Evolutionary conservation across 2,888 invertebrate genomes (phyloP), one percentile per base, ranked within the genome.

Genomic region (Pseudeuparius sepicola): DNA sequence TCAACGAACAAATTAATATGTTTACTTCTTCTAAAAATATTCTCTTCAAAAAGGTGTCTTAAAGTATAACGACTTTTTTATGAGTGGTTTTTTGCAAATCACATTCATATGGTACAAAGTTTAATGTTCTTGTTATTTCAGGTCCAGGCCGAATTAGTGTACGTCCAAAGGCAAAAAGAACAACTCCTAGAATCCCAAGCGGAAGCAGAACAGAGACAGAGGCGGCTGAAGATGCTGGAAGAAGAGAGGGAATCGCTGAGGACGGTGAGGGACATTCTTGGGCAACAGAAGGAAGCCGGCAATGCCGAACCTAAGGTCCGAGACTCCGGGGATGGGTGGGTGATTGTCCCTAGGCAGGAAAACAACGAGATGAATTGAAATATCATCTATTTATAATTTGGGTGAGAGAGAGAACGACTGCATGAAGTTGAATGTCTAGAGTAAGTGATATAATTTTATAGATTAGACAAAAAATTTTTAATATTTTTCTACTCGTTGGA

Each of bases 71-170:
- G n/a, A n/a, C n/a, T n/a, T n/a, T n/a, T n/a, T n/a, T n/a, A n/a
- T n/a, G n/a, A n/a, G n/a, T n/a, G n/a, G n/a, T n/a, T n/a, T n/a
- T n/a, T n/a, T n/a, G n/a, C n/a, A n/a, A n/a, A n/a, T n/a, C n/a
- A n/a, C n/a, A n/a, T n/a, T n/a, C n/a, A n/a, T n/a, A n/a, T n/a
- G n/a, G n/a, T 20, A 20, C 20, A 20, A 20, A 7, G n/a, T 7
- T 7, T 20, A 20, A 7, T 20, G n/a, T 20, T 20, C 6, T 20
- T 20, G n/a, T 20, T 20, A 20, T 46, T 46, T 5, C 60, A 75
- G 75, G 70, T 73, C 42, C 86, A 88, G 65, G 86, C 87, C 20
- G 86, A 90, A 64, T 69, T 89, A 41, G 83, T 84, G 20, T 77
- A 84, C 52, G 68, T 87, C 37, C 75, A 78, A 42, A 81, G 84